Evolutionary conservation across 2,888 invertebrate genomes (phyloP).

Genomic region (Diarsia mendica): DNA sequence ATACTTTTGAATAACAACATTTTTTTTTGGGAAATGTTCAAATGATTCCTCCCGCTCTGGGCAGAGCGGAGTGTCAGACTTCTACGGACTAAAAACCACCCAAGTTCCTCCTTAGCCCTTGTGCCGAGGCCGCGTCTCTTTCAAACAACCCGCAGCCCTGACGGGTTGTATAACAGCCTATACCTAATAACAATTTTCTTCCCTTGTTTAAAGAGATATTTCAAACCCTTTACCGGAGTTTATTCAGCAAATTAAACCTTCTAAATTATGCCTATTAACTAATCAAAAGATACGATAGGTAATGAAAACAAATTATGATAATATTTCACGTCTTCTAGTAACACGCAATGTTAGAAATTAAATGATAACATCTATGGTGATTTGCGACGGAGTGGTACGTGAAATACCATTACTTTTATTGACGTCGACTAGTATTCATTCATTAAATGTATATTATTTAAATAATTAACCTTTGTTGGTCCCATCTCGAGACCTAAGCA

Average conservation of each 20-base stretch:
- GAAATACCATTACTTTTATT: slow-evolving; percentile 26
- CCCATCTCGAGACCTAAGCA: neutral
- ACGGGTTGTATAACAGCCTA: neutral
- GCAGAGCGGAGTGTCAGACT: no score
- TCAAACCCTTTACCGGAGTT: slow-evolving; percentile 1
- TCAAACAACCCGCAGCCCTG: no score
- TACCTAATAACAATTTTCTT: neutral
- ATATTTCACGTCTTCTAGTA: slow-evolving; percentile 54
- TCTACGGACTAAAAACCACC: no score
- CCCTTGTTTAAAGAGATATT: neutral
- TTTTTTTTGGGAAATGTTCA: no score
- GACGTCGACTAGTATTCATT: neutral
- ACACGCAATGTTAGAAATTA: slow-evolving; percentile 61
- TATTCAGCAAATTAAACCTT: slow-evolving; percentile 43
- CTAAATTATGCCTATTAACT: slow-evolving; percentile 19
- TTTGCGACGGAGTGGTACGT: slow-evolving; percentile 18
- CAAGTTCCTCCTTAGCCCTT: no score
- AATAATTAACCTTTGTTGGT: neutral
- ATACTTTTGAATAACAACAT: no score
- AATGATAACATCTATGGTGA: slow-evolving; percentile 41
- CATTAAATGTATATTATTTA: slow-evolving; percentile 4
- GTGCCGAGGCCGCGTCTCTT: no score
- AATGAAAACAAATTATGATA: slow-evolving; percentile 59
- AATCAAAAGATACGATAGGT: slow-evolving; percentile 53
- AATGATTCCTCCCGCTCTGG: no score